These are phyloP conservation scores for Anguilla megastoma DNA, from an alignment of 2,797 vertebrate species.

Conservation along the genomic window DNA sequence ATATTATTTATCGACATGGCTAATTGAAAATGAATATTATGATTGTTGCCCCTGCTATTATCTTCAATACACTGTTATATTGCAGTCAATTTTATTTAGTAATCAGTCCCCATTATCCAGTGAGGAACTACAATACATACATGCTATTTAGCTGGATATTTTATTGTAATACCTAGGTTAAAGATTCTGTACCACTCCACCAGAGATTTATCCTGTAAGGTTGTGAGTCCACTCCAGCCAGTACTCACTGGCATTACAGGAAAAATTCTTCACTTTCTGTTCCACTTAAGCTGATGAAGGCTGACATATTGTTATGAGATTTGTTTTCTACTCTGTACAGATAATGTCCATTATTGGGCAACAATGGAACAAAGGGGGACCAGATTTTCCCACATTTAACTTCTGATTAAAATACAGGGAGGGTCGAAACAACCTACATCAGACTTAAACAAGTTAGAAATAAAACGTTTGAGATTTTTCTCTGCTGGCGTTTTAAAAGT, in stretches of 20 bases:
- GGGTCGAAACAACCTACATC: not conserved
- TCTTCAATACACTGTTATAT: not conserved
- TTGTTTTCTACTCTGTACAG: too few relatives aligned
- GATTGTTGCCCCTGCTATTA: not conserved
- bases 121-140: not conserved
- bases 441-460: not conserved
- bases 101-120: not conserved
- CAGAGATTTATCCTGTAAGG: not conserved
- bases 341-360: too few relatives aligned
- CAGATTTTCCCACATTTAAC: not conserved
- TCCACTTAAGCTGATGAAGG: not conserved
- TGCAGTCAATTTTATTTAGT: not conserved
- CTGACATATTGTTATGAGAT: not conserved
- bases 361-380: not conserved
- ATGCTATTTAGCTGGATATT: not conserved
- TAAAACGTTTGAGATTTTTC: not conserved
- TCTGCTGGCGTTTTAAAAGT: not conserved
- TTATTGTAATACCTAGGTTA: not conserved
- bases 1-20: not conserved
- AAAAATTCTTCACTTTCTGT: not conserved
- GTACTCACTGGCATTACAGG: too few relatives aligned
- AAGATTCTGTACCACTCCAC: not conserved
- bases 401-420: not conserved
- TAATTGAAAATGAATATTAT: not conserved
- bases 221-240: not conserved